These are phyloP conservation scores for Macrosoma leucophasiata DNA, from an alignment of 2,888 invertebrate genomes.

Conservation along the genomic window DNA sequence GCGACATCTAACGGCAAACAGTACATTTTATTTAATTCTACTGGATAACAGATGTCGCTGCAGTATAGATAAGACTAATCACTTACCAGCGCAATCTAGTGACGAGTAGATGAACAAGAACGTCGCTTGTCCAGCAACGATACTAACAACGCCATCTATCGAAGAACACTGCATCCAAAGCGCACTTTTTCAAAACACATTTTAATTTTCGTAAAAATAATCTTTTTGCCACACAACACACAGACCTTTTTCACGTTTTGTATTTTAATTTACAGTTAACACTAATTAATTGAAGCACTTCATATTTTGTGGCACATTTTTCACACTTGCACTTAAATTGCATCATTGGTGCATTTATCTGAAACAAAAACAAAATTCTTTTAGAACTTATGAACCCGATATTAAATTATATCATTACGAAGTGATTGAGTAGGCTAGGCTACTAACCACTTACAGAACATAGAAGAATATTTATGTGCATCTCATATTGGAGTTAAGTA, in stretches of 20 bases:
- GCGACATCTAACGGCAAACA: constrained; percentile 39
- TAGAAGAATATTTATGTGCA: no score
- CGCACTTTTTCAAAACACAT: constrained; percentile 46
- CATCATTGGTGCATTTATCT: constrained; percentile 50
- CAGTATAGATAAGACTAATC: neutral
- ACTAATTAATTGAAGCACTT: constrained; percentile 41
- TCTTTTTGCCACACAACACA: constrained; percentile 20
- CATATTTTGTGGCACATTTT: constrained; percentile 41
- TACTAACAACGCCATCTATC: constrained; percentile 59
- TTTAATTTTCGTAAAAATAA: constrained; percentile 17
- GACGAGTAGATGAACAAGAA: constrained; percentile 43
- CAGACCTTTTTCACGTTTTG: constrained; percentile 38
- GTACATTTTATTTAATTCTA: constrained; percentile 33
- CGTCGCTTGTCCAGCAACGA: constrained; percentile 47
- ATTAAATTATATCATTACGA: no score
- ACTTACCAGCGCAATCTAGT: constrained; percentile 61
- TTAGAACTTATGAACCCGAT: no score
- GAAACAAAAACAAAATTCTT: constrained; percentile 49
- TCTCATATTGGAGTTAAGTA: no score
- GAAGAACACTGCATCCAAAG: constrained; percentile 69
- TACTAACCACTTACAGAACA: no score
- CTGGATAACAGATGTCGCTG: constrained; percentile 41
- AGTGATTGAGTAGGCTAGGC: no score
- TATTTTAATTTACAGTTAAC: constrained; percentile 37
- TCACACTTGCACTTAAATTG: constrained; percentile 58